Evolutionary conservation across 2,888 invertebrate species (phyloP).

Genomic region (Caenorhabditis sp.): DNA sequence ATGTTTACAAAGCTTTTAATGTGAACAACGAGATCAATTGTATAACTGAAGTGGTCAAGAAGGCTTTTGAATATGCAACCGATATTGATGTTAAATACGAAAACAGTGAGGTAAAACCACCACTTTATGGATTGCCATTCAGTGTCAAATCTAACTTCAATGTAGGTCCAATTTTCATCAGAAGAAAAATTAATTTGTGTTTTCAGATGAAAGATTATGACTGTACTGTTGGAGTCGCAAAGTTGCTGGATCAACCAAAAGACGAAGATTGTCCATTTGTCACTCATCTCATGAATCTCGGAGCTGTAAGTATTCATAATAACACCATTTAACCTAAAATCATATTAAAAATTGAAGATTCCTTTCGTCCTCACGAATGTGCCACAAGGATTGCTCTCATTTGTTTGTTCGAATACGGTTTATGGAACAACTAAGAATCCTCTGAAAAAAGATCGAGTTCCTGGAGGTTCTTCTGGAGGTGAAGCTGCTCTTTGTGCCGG

Average conservation of each 20-base stretch:
- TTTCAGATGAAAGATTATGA: slow-evolving; percentile 68
- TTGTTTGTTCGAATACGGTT: slow-evolving; percentile 72
- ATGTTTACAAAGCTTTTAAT: slow-evolving; percentile 58
- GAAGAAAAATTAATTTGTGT: not conserved
- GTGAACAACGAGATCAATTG: slow-evolving; percentile 64
- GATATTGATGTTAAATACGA: slow-evolving; percentile 46
- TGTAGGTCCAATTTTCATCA: slow-evolving; percentile 22
- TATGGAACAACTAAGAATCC: slow-evolving; percentile 73
- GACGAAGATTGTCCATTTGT: slow-evolving; percentile 59
- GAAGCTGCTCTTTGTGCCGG: slow-evolving; percentile 73
- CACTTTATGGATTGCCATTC: slow-evolving; percentile 69
- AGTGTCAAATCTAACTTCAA: slow-evolving; percentile 68
- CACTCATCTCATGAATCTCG: slow-evolving; percentile 65
- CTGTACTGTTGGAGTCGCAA: slow-evolving; percentile 70
- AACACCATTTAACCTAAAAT: too few species aligned
- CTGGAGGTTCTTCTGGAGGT: slow-evolving; percentile 74
- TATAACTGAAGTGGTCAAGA: slow-evolving; percentile 59
- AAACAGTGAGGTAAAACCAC: slow-evolving; percentile 55
- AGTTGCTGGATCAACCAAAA: slow-evolving; percentile 69
- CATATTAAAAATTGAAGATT: too few species aligned
- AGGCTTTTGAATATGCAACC: slow-evolving; percentile 57
- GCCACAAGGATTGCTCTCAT: slow-evolving; percentile 57
- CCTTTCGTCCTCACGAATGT: slow-evolving; percentile 74
- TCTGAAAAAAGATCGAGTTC: slow-evolving; percentile 66
- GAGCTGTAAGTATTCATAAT: slow-evolving; percentile 73